Evolutionary conservation across 2,113 vertebrate genomes (phyloP), one percentile per base, ranked within the genome.

Genomic region (Trinectes maculatus): DNA sequence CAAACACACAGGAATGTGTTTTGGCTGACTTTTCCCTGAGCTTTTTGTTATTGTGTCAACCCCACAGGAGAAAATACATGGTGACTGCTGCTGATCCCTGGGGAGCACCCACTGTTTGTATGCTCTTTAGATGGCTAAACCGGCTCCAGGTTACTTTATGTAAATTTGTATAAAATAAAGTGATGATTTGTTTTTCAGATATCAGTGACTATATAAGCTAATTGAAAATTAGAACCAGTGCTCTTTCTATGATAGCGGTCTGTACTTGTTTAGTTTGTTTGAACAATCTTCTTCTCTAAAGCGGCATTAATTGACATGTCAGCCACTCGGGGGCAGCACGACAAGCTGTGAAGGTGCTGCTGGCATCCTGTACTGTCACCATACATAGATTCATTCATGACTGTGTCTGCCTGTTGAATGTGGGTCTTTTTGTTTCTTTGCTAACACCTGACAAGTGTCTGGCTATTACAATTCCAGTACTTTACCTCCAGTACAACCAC

Each of bases 11-110:
- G 66, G 61, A 70, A 64, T 72, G 56, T 18, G 1, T 49, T 56
- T 47, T 46, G 47, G 57, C 43, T 63, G 55, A 71, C 58, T 57
- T 22, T 40, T 56, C 1, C 60, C 21, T 31, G 42, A 44, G 65
- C 36, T 63, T 66, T 72, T 53, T 62, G 54, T 76, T 74, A 67
- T 74, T 85, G 49, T 33, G 48, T 80, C 47, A 75, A 82, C 64
- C 22, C 67, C 31, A 13, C 40, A 21, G 61, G 47, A 62, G 46
- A 67, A 73, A 84, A 62, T 61, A 43, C 18, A 21, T 8, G 0
- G 34, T 64, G 65, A 58, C 16, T 13, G 16, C 51, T 70, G 26
- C 34, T 44, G 56, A 55, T 44, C 53, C 60, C 66, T 8, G 4
- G 12, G 46, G 67, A 56, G 56, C 53, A 53, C 57, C 46, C 19